A percentile compares a stretch with the other conserved stretches of the same genome.
Evolutionary conservation across 2,888 invertebrate genomes (phyloP).

Genomic region (Phyllotreta cruciferae): DNA sequence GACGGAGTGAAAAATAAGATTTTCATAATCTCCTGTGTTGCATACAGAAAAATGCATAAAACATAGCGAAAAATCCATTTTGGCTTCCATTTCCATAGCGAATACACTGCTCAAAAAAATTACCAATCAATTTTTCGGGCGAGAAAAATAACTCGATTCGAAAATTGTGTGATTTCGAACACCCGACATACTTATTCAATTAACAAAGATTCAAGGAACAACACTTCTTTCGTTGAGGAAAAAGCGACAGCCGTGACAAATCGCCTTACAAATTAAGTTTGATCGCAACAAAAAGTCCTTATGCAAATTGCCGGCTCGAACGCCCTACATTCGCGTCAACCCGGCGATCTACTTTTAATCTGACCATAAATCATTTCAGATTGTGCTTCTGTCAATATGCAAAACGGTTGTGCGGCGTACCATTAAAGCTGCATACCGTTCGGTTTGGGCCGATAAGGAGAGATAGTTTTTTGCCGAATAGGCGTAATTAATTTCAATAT

Average conservation of each 20-base stretch:
- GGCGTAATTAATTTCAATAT: too few relatives aligned
- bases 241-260: slow-evolving; percentile 37
- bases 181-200: not conserved
- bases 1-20: too few relatives aligned
- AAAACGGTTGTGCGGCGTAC: slow-evolving; percentile 6
- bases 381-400: slow-evolving; percentile 18
- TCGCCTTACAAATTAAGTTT: slow-evolving; percentile 26
- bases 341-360: slow-evolving; percentile 42
- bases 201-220: slow-evolving; percentile 12
- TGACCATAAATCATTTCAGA: slow-evolving; percentile 42
- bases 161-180: not conserved
- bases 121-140: too few relatives aligned
- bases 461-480: too few relatives aligned
- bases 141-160: not conserved
- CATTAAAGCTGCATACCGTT: too few relatives aligned
- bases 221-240: slow-evolving; percentile 12
- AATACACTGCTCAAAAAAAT: too few relatives aligned
- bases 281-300: slow-evolving; percentile 32
- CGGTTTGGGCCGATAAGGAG: too few relatives aligned
- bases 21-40: too few relatives aligned
- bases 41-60: too few relatives aligned
- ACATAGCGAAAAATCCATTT: too few relatives aligned
- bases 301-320: slow-evolving; percentile 35
- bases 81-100: too few relatives aligned
- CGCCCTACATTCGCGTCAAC: slow-evolving; percentile 26